These are phyloP conservation scores for Sturnira hondurensis DNA, from an alignment of 2,113 vertebrate genomes.

Conservation along the genomic window DNA sequence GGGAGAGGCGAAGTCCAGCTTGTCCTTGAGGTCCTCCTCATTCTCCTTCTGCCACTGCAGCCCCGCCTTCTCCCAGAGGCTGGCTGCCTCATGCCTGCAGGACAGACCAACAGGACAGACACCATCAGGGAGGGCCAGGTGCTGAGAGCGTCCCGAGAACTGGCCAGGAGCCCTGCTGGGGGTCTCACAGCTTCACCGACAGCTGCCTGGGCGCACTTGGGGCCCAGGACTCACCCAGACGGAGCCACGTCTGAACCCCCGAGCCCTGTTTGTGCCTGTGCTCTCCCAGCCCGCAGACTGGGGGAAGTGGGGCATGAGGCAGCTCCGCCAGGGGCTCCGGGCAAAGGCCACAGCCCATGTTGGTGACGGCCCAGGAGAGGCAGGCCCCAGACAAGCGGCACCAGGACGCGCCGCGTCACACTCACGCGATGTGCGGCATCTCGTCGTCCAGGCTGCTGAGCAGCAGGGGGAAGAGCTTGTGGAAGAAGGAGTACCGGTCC, in stretches of 20 bases:
- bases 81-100: constrained; percentile 83
- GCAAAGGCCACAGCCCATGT: fast-evolving
- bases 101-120: neutral
- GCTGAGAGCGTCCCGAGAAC: neutral
- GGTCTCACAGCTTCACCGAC: fast-evolving
- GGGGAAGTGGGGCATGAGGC: no score
- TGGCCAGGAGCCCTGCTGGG: fast-evolving
- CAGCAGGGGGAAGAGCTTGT: constrained; percentile 93
- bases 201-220: no score
- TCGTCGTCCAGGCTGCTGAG: constrained; percentile 90
- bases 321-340: neutral
- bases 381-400: neutral
- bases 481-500: constrained; percentile 95
- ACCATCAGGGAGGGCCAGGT: neutral
- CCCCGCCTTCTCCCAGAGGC: constrained; percentile 90
- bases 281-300: neutral
- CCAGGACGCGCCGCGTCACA: neutral
- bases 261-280: neutral
- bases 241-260: neutral
- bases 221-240: neutral
- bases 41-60: constrained; percentile 97
- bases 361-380: neutral
- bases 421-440: constrained; percentile 89
- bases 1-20: constrained; percentile 88
- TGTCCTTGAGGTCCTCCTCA: constrained; percentile 95